Evolutionary conservation across 1,140 invertebrate species (phyloP), one percentile per base, ranked within the genome.

Genomic region (Paraescarpia echinospica): DNA sequence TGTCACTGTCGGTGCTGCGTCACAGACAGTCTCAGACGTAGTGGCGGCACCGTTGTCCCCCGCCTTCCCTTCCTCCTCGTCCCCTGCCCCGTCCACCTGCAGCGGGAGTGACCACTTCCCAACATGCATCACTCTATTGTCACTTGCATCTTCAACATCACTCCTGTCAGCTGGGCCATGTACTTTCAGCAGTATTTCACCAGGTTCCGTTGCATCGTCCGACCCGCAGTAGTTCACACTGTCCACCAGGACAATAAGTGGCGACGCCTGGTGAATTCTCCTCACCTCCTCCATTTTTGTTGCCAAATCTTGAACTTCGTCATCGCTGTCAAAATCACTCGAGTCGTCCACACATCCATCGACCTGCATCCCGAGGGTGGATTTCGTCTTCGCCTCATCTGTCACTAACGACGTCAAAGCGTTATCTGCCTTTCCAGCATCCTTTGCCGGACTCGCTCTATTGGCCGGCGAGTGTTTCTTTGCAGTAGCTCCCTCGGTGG

Each of bases 301-400:
- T 2, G 12, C 8, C 27, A 77, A 27, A 27, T 77, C 59, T 0
- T 18, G 59, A 2, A 77, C 14, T 77, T 77, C 59, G 27, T 90
- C 89, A 90, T 34, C 33, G 18, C 34, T 90, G 89, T 35, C 35
- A 35, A 12, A 18, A 18, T 90, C 89, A 34, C 35, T 90, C 12
- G n/a, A 89, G 89, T 90, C n/a, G n/a, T 90, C 89, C n/a, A 33
- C 89, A 90, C 34, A 41, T 33, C 91, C 91, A 91, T 91, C 91
- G 14, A 91, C 91, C n/a, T 91, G 91, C 91, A 91, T 91, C 41
- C n/a, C 34, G 18, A 91, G 18, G 22, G 14, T 33, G 14, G 91
- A 41, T 14, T 91, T 48, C 41, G 31, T 41, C n/a, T 35, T 91
- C 33, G 22, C 41, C 5, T 35, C 9, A 22, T 48, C 91, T 22